Conservation (phyloP, 2,888 invertebrate species). For the Epinotia nisella region DNA sequence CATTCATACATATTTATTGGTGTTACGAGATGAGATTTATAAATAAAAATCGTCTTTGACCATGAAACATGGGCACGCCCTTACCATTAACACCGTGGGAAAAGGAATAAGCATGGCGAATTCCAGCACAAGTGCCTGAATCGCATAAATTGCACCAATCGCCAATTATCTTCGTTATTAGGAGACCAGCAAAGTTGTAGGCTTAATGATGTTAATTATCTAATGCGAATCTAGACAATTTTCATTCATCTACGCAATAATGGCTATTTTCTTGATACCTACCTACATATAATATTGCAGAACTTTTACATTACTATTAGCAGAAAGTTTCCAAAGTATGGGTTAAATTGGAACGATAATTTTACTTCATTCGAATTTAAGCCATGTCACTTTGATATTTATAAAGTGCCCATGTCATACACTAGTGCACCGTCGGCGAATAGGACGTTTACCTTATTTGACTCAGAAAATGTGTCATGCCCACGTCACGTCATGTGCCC, state of each 20-base stretch:
- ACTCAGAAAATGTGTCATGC: too few relatives aligned
- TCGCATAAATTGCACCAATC: conserved; percentile 26
- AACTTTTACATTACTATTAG: too few relatives aligned
- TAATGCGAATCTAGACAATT: conserved; percentile 22
- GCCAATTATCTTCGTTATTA: conserved; percentile 31
- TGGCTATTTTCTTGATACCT: not conserved
- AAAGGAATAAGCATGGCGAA: conserved; percentile 20
- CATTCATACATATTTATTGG: not conserved
- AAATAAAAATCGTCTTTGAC: conserved; percentile 5
- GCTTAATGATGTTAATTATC: conserved; percentile 33
- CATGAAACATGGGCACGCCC: conserved; percentile 9
- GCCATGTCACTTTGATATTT: too few relatives aligned
- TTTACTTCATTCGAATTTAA: too few relatives aligned
- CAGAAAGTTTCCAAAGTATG: too few relatives aligned
- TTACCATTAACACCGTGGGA: conserved; percentile 26
- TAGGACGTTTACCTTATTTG: too few relatives aligned
- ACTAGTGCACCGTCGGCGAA: too few relatives aligned
- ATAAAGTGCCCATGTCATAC: too few relatives aligned
- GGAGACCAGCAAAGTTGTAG: conserved; percentile 17
- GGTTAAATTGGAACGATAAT: too few relatives aligned
- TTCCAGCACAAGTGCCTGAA: conserved; percentile 23
- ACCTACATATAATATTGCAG: too few relatives aligned
- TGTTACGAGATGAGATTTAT: not conserved
- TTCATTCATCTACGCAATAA: not conserved
- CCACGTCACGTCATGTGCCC: too few relatives aligned